These are phyloP conservation scores for Thymelicus acteon DNA, from an alignment of 2,888 invertebrate species.

Conservation along the genomic window DNA sequence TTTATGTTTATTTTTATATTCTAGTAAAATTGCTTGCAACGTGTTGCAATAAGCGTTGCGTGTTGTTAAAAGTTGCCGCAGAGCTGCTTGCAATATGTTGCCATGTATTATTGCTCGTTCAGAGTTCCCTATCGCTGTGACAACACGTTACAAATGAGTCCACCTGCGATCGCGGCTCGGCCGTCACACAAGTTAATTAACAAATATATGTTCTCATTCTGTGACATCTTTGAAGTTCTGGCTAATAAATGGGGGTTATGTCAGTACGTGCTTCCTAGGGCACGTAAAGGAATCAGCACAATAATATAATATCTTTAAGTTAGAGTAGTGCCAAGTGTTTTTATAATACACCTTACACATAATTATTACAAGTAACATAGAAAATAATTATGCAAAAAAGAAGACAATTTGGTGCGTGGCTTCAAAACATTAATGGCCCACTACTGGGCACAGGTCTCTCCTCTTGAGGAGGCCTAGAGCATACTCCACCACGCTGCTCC, in stretches of 20 bases:
- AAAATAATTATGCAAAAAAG: too few species aligned
- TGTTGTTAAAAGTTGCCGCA: neutral
- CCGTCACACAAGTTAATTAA: conserved; percentile 11
- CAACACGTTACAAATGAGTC: conserved; percentile 3
- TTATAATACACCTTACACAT: too few species aligned
- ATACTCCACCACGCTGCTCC: too few species aligned
- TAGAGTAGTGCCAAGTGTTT: too few species aligned
- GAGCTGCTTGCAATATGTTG: neutral
- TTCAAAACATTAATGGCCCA: too few species aligned
- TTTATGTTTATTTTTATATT: neutral
- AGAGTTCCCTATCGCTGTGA: neutral
- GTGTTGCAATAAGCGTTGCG: too few species aligned
- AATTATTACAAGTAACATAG: too few species aligned
- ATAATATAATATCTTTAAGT: too few species aligned
- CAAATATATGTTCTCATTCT: conserved; percentile 7
- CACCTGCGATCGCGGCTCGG: conserved; percentile 16
- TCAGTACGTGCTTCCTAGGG: neutral
- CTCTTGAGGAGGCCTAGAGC: too few species aligned
- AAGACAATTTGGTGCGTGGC: too few species aligned
- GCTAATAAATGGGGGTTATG: conserved; percentile 3
- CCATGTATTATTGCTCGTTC: neutral
- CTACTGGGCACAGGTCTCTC: too few species aligned
- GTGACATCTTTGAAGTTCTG: conserved; percentile 13
- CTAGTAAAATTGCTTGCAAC: too few species aligned
- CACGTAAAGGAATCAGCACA: neutral